Evolutionary conservation across 2,888 invertebrate genomes (phyloP).

Genomic region (Bugulina stolonifera): DNA sequence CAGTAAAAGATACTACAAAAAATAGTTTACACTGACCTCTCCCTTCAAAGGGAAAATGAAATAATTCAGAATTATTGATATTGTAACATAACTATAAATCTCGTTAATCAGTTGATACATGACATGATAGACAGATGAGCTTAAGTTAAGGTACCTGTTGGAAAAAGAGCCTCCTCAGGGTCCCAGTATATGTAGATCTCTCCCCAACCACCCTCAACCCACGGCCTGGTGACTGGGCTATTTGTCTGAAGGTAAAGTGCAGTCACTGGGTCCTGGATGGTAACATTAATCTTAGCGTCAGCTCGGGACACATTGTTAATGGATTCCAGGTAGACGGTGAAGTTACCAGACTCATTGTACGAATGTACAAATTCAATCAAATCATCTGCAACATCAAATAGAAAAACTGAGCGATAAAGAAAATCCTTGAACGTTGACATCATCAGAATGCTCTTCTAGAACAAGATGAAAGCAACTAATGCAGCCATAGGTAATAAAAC

Average conservation of each 20-base stretch:
- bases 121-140: no score
- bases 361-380: not conserved
- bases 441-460: no score
- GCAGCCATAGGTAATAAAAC: no score
- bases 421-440: no score
- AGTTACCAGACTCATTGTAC: conserved; percentile 19
- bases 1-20: no score
- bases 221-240: not conserved
- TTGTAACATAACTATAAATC: no score
- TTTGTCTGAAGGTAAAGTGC: not conserved
- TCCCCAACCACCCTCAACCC: not conserved
- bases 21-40: no score
- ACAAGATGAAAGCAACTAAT: no score
- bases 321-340: not conserved
- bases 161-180: conserved; percentile 16
- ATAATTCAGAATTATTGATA: no score
- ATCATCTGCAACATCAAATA: not conserved
- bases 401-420: no score
- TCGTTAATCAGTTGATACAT: no score
- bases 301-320: not conserved
- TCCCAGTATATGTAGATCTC: conserved; percentile 11
- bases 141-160: conserved; percentile 7
- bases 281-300: not conserved
- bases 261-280: conserved; percentile 2
- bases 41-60: no score